Conservation (phyloP, 2,888 invertebrate species). For the Phytoseiulus persimilis region DNA sequence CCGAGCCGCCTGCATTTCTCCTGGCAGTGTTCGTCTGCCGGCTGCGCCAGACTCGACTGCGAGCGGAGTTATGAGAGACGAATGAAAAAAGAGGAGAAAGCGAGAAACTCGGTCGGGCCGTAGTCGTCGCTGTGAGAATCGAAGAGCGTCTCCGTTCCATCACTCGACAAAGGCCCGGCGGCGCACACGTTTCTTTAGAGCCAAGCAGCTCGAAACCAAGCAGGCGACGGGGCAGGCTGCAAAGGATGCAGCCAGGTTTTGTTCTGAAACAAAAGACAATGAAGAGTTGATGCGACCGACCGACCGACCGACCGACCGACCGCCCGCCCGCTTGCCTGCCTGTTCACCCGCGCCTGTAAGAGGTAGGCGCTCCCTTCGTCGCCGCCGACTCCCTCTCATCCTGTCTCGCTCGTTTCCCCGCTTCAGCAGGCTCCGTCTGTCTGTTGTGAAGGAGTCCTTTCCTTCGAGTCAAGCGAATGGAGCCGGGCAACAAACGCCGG, state of each 20-base stretch:
- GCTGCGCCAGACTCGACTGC: no score
- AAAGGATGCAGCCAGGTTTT: neutral
- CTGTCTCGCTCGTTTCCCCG: neutral
- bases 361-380: neutral
- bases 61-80: no score
- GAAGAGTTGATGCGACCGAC: neutral
- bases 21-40: neutral
- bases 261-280: neutral
- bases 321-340: neutral
- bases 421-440: neutral
- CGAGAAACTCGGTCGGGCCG: neutral
- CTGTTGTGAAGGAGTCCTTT: neutral
- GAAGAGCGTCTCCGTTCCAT: conserved; percentile 5
- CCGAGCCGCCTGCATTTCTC: neutral
- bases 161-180: neutral
- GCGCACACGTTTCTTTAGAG: neutral
- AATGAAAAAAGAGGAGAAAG: neutral
- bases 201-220: neutral
- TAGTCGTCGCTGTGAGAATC: neutral
- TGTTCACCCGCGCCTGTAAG: neutral
- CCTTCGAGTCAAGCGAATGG: neutral
- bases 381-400: neutral
- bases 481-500: neutral
- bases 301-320: neutral
- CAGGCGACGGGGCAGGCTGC: neutral